Evolutionary conservation across 1,140 invertebrate species (phyloP).

Genomic region (Catajapyx aquilonaris): DNA sequence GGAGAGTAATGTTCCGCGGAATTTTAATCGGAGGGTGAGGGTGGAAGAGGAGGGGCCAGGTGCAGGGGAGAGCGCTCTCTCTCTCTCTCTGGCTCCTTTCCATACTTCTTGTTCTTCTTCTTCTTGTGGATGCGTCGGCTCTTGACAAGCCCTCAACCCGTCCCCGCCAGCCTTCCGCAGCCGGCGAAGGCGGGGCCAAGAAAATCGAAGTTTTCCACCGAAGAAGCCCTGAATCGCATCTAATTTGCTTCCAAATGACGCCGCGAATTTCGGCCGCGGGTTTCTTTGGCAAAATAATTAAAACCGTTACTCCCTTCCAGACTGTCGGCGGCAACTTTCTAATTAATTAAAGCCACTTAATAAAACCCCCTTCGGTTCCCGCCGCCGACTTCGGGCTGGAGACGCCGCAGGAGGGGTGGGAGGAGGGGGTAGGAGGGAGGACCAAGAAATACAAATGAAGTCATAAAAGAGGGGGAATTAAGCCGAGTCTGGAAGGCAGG

Average conservation of each 20-base stretch:
- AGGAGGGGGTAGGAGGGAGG: background rate
- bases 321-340: conserved; percentile 1
- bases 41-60: too few relatives aligned
- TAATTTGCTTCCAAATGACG: conserved; percentile 1
- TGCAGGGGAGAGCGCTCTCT: too few relatives aligned
- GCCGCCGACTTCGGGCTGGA: background rate
- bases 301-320: conserved; percentile 1
- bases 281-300: conserved; percentile 1
- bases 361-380: background rate
- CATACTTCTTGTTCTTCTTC: too few relatives aligned
- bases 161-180: background rate
- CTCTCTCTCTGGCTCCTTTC: too few relatives aligned
- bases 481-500: too few relatives aligned
- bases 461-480: background rate
- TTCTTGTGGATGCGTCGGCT: too few relatives aligned
- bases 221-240: background rate
- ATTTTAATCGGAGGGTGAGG: too few relatives aligned
- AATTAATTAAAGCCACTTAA: conserved; percentile 1
- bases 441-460: background rate
- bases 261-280: background rate
- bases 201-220: background rate
- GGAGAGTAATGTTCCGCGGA: too few relatives aligned
- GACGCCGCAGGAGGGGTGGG: conserved; percentile 8
- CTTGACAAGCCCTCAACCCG: background rate
- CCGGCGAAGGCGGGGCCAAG: too few relatives aligned